phyloP scores from a whole-genome alignment of 2,797 vertebrate genomes.

The Gymnothorax javanicus region DNA sequence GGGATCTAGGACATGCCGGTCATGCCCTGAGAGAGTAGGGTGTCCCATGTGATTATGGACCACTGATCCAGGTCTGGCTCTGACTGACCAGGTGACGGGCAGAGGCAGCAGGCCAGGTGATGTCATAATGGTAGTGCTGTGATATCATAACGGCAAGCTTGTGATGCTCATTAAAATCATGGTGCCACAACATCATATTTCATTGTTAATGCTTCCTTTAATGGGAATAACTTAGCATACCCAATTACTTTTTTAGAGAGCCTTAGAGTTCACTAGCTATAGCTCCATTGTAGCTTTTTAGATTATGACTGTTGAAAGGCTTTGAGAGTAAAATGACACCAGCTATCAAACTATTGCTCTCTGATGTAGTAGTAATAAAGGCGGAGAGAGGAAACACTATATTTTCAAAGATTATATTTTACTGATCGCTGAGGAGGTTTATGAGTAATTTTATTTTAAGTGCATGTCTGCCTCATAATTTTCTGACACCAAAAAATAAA shows the following conservation, averaged over 20 bases:
- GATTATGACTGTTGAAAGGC: background rate
- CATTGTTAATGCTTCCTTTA: background rate
- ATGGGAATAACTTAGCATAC: background rate
- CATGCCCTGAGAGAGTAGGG: background rate
- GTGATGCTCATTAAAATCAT: background rate
- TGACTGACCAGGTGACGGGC: constrained; percentile 23
- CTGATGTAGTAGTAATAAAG: background rate
- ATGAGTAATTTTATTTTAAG: too few species aligned
- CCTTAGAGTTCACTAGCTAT: background rate
- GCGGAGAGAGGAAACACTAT: too few species aligned
- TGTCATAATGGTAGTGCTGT: constrained; percentile 7
- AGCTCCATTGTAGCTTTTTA: background rate
- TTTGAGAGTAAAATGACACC: background rate
- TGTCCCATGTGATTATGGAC: background rate
- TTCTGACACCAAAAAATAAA: too few species aligned
- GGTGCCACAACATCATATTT: background rate
- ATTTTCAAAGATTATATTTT: too few species aligned
- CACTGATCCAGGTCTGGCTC: constrained; percentile 48
- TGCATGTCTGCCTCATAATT: too few species aligned
- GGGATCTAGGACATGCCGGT: background rate
- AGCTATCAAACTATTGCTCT: background rate
- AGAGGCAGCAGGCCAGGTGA: constrained; percentile 29
- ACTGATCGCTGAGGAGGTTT: too few species aligned
- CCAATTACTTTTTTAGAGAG: background rate
- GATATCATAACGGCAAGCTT: too few species aligned